A percentile compares a stretch with the other conserved stretches of the same genome.
Evolutionary conservation across 92 coral and sea anemone genomes (phyloP).

Genomic region (Pocillopora meandrina): DNA sequence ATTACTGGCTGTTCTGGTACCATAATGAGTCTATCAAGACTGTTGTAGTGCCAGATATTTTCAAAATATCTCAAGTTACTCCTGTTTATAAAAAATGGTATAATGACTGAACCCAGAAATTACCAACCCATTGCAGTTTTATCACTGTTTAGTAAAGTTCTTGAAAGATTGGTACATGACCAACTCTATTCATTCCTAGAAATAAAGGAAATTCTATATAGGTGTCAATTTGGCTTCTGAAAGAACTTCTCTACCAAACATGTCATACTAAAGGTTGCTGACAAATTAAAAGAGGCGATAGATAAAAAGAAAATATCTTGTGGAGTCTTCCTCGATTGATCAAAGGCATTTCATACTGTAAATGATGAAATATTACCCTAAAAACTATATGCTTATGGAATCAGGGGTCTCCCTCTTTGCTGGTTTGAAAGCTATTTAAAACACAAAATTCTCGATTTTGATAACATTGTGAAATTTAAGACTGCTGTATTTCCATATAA

Average conservation of each 20-base stretch:
- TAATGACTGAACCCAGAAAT: too few relatives aligned
- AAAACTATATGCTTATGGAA: constrained; percentile 57
- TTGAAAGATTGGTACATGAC: too few relatives aligned
- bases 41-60: too few relatives aligned
- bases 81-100: too few relatives aligned
- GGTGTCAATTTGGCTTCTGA: constrained; percentile 62
- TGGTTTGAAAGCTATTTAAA: constrained; percentile 55
- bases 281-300: constrained; percentile 46
- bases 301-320: constrained; percentile 52
- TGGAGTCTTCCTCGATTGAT: constrained; percentile 64
- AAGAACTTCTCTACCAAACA: constrained; percentile 56
- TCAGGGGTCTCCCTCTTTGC: constrained; percentile 47
- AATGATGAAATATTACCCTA: constrained; percentile 46
- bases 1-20: too few relatives aligned
- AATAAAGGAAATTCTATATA: constrained; percentile 10
- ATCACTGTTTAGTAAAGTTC: too few relatives aligned
- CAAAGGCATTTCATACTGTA: constrained; percentile 67
- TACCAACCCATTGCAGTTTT: too few relatives aligned
- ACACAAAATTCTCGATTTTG: not conserved
- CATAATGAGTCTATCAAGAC: too few relatives aligned
- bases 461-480: too few relatives aligned
- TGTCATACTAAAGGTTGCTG: constrained; percentile 57
- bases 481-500: too few relatives aligned
- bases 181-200: too few relatives aligned
- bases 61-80: too few relatives aligned